Evolutionary conservation across 2,888 invertebrate species (phyloP), one percentile per base, ranked within the genome.

Genomic region (Norana najaformis): DNA sequence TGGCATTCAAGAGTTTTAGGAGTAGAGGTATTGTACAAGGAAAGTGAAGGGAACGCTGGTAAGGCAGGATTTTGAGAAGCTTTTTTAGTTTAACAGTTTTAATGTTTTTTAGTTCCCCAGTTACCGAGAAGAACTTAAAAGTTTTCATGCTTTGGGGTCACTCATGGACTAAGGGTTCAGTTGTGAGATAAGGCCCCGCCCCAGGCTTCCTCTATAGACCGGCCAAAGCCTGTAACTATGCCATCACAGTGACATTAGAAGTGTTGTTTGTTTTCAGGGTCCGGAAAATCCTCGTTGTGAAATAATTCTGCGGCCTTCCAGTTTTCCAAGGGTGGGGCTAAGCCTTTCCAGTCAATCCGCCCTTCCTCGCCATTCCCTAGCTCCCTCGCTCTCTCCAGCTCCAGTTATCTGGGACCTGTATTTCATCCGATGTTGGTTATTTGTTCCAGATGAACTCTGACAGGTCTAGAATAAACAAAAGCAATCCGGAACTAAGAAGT

Each of bases 381-480:
- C 69, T 69, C 4, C 8, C 8, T 16, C 69, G 11, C 69, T 69
- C 69, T 30, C 69, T n/a, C n/a, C 30, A n/a, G 30, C 69, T 69
- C 69, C n/a, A 69, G 69, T n/a, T 69, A 69, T 69, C 69, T 30
- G 69, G 13, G 69, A n/a, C n/a, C 69, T n/a, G n/a, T 69, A 69
- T 69, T 69, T 69, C 69, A 69, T n/a, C n/a, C 69, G n/a, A n/a
- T 30, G n/a, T 69, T 69, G 69, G 69, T n/a, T n/a, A 69, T 69
- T 69, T n/a, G 11, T n/a, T 30, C 47, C n/a, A 69, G 69, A 69
- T 69, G n/a, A 69, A 69, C 23, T 53, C 23, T 1, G 23, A 53
- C 69, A n/a, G 69, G 69, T 69, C 69, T 69, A n/a, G 69, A 69
- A 69, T n/a, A 69, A 69, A 69, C 69, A 69, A 53, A 6, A 69